Conservation (phyloP, 2,888 invertebrate genomes). For the Diloba caeruleocephala region DNA sequence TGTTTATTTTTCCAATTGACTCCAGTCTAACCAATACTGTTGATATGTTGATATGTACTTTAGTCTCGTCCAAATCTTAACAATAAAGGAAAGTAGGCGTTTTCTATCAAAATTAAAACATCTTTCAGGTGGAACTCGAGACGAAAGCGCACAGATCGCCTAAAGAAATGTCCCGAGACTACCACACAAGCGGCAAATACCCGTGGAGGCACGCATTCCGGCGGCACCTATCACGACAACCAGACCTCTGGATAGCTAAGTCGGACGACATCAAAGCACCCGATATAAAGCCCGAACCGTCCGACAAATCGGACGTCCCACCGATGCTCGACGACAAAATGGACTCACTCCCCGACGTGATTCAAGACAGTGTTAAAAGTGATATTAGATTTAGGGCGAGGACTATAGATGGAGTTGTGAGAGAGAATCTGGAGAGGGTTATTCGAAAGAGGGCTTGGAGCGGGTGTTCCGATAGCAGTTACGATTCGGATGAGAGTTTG, state of each 20-base stretch:
- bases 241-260: conserved; percentile 71
- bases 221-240: conserved; percentile 71
- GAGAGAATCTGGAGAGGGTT: conserved; percentile 63
- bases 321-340: conserved; percentile 18
- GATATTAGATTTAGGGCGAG: conserved; percentile 76
- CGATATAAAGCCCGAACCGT: conserved; percentile 46
- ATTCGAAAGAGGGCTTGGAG: conserved; percentile 76
- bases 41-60: too few species aligned
- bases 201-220: conserved; percentile 83
- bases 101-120: not conserved
- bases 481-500: conserved; percentile 80
- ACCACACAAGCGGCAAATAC: conserved; percentile 79
- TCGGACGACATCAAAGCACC: conserved; percentile 24
- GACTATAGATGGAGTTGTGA: conserved; percentile 69
- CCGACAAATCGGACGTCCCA: conserved; percentile 24
- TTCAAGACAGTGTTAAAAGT: conserved; percentile 71
- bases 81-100: too few species aligned
- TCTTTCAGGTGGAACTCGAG: conserved; percentile 75
- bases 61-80: too few species aligned
- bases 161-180: conserved; percentile 78
- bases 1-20: too few species aligned
- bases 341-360: conserved; percentile 49
- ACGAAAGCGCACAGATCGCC: conserved; percentile 79
- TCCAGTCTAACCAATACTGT: too few species aligned
- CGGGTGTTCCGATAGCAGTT: conserved; percentile 76